Evolutionary conservation across 92 coral and sea anemone genomes (phyloP).

Genomic region (Epizoanthus fatuus): DNA sequence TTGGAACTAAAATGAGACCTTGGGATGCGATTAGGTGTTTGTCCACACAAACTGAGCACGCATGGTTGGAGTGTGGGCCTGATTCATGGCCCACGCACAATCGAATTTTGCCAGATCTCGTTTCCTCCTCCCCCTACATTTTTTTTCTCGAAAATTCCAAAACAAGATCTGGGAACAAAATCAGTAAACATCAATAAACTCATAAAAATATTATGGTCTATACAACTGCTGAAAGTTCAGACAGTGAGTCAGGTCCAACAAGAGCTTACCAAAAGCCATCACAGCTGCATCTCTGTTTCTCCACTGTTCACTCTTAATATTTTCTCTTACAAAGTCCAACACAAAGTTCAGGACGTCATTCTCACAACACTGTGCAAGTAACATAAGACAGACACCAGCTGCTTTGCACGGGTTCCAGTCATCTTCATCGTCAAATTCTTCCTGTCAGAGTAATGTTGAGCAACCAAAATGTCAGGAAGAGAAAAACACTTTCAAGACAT

Average conservation of each 20-base stretch:
- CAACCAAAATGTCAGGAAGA: neutral
- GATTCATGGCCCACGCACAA: no score
- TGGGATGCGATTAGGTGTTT: no score
- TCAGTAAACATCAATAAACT: no score
- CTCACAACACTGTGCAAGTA: conserved; percentile 98
- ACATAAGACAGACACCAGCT: conserved; percentile 96
- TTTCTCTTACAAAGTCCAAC: conserved; percentile 69
- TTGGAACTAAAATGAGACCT: no score
- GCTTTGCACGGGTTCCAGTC: conserved; percentile 99
- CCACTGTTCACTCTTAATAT: conserved; percentile 79
- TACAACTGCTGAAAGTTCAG: neutral
- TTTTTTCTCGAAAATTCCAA: no score
- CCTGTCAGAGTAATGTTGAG: conserved; percentile 60
- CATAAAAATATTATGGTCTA: no score
- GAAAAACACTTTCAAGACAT: neutral
- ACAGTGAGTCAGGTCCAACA: neutral
- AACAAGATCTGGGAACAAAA: no score
- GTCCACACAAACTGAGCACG: no score
- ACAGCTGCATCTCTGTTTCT: conserved; percentile 94
- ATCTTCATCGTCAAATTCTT: conserved; percentile 98
- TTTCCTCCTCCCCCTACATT: no score
- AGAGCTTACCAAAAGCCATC: conserved; percentile 96
- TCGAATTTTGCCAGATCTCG: no score
- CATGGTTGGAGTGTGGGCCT: no score
- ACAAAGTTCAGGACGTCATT: conserved; percentile 76